These are phyloP conservation scores for Eristalis intricaria DNA, from an alignment of 2,888 invertebrate species.

Conservation along the genomic window DNA sequence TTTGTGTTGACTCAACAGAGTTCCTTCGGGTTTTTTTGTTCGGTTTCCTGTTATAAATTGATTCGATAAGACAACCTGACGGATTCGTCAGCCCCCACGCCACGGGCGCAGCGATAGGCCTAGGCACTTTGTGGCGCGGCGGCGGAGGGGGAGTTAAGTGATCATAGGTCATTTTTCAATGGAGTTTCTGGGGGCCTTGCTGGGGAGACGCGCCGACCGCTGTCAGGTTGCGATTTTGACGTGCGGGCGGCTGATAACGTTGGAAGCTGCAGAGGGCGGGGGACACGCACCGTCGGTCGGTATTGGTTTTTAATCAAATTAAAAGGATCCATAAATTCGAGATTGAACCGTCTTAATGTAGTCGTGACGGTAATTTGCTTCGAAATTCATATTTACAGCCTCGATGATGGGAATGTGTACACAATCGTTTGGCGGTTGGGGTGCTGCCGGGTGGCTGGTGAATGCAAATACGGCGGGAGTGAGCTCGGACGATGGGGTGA, in stretches of 20 bases:
- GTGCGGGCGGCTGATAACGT: constrained; percentile 49
- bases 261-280: constrained; percentile 18
- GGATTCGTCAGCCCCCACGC: constrained; percentile 60
- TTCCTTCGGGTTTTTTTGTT: constrained; percentile 32
- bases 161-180: constrained; percentile 71
- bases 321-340: constrained; percentile 53
- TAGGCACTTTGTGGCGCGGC: constrained; percentile 35
- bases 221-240: constrained; percentile 59
- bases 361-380: constrained; percentile 22
- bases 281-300: constrained; percentile 11
- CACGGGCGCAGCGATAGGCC: constrained; percentile 31
- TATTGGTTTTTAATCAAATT: constrained; percentile 68
- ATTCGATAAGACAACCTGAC: constrained; percentile 72
- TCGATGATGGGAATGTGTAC: background rate
- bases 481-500: background rate
- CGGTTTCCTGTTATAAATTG: constrained; percentile 64
- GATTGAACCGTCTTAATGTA: constrained; percentile 25
- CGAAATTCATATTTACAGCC: constrained; percentile 12
- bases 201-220: constrained; percentile 27
- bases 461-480: background rate
- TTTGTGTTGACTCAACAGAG: constrained; percentile 49
- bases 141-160: constrained; percentile 43
- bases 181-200: background rate
- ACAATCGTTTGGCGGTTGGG: background rate
- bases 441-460: background rate